A percentile compares a stretch with the other conserved stretches of the same genome.
Evolutionary conservation across 2,113 vertebrate genomes (phyloP).

Genomic region (Triplophysa rosa): DNA sequence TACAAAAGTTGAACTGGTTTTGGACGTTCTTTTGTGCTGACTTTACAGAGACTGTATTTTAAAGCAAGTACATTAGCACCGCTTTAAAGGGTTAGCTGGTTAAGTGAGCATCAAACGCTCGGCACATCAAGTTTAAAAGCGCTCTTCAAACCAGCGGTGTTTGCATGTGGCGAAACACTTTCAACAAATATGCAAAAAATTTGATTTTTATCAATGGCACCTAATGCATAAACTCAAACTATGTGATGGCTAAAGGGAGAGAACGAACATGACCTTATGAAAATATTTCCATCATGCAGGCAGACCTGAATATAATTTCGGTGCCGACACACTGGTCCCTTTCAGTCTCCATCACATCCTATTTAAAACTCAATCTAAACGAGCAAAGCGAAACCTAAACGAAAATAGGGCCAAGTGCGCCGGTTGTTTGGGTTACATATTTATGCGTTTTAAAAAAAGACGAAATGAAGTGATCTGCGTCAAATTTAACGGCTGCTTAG

Average conservation of each 20-base stretch:
- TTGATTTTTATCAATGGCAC: conserved; percentile 21
- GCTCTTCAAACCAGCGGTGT: conserved; percentile 18
- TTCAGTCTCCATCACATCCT: conserved; percentile 49
- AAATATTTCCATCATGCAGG: conserved; percentile 46
- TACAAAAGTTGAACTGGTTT: background rate
- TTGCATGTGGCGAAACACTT: conserved; percentile 41
- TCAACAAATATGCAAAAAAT: conserved; percentile 27
- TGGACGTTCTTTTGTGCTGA: background rate
- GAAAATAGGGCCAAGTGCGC: conserved; percentile 23
- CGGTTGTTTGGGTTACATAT: conserved; percentile 37
- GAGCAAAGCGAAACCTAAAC: conserved; percentile 1
- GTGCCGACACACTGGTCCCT: conserved; percentile 42
- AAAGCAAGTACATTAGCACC: background rate
- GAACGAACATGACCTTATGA: conserved; percentile 46
- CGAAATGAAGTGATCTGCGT: conserved; percentile 21
- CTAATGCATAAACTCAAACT: conserved; percentile 42
- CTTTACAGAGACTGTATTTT: background rate
- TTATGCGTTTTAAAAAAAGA: conserved; percentile 8
- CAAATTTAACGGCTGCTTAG: conserved; percentile 40
- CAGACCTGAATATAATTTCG: conserved; percentile 40
- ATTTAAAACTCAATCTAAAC: conserved; percentile 25
- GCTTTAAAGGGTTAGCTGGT: conserved; percentile 14
- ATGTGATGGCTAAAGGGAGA: conserved; percentile 34
- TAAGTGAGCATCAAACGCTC: conserved; percentile 24
- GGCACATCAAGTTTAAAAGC: conserved; percentile 35